Conservation (phyloP, 2,797 vertebrate genomes). For the Microcaecilia unicolor region DNA sequence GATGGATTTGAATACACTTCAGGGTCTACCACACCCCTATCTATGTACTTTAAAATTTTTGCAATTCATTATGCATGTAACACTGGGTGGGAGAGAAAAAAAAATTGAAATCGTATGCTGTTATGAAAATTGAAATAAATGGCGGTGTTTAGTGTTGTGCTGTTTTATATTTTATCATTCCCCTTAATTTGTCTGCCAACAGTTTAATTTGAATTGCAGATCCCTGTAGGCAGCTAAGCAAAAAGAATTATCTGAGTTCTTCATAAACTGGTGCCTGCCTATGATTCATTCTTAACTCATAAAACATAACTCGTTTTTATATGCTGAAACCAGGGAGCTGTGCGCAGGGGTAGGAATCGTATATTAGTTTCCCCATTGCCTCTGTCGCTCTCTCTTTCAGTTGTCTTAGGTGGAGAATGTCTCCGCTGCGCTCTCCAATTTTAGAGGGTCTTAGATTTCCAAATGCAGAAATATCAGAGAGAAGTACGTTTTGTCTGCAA, state of each 20-base stretch:
- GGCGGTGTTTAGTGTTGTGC: conserved; percentile 23
- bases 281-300: conserved; percentile 60
- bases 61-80: conserved; percentile 23
- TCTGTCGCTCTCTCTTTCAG: conserved; percentile 36
- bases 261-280: conserved; percentile 47
- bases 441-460: conserved; percentile 23
- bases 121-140: conserved; percentile 42
- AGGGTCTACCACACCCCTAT: conserved; percentile 66
- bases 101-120: too few relatives aligned
- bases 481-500: too few relatives aligned
- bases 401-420: conserved; percentile 45
- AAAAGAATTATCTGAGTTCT: conserved; percentile 54
- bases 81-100: too few relatives aligned
- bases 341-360: too few relatives aligned
- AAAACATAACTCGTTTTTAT: conserved; percentile 44
- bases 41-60: conserved; percentile 56
- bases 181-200: conserved; percentile 54
- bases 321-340: conserved; percentile 45
- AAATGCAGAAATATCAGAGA: conserved; percentile 28
- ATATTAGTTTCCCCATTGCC: conserved; percentile 18
- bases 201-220: conserved; percentile 56
- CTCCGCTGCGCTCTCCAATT: conserved; percentile 29
- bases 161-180: conserved; percentile 39
- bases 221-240: conserved; percentile 51
- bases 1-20: conserved; percentile 66